phyloP scores from a whole-genome alignment of 2,888 invertebrate genomes.

The Scaptomyza reducta region DNA sequence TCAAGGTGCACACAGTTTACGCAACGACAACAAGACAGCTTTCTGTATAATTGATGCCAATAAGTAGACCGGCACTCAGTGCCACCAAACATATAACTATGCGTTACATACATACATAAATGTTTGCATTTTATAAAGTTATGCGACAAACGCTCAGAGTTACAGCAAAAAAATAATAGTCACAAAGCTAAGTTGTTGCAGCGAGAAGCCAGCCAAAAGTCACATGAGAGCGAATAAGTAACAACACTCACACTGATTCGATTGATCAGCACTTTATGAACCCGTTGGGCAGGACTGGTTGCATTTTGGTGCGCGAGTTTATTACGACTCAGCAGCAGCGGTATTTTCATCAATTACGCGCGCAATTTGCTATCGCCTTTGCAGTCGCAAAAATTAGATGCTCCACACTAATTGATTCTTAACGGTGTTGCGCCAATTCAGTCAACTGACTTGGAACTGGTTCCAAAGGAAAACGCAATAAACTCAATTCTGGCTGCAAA shows the following conservation, averaged over 20 bases:
- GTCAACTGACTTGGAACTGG: slow-evolving; percentile 30
- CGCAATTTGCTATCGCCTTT: slow-evolving; percentile 64
- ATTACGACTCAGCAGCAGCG: slow-evolving; percentile 31
- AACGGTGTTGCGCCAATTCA: slow-evolving; percentile 44
- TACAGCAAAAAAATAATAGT: not conserved
- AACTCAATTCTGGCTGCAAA: not conserved
- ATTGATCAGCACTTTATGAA: slow-evolving; percentile 41
- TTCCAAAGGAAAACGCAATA: slow-evolving; percentile 44
- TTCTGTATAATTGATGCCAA: slow-evolving; percentile 50
- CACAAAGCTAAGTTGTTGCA: slow-evolving; percentile 8
- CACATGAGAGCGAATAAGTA: slow-evolving; percentile 46
- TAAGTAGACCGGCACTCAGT: slow-evolving; percentile 32
- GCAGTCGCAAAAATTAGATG: slow-evolving; percentile 47
- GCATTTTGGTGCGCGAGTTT: slow-evolving; percentile 44
- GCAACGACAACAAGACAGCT: slow-evolving; percentile 55
- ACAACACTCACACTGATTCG: slow-evolving; percentile 18
- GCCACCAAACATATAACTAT: slow-evolving; percentile 6
- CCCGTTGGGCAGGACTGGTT: slow-evolving; percentile 49
- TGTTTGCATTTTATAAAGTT: slow-evolving; percentile 38
- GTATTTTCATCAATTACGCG: slow-evolving; percentile 59
- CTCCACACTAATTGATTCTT: slow-evolving; percentile 72
- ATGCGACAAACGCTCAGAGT: slow-evolving; percentile 20
- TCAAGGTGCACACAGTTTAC: slow-evolving; percentile 41
- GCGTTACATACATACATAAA: not conserved
- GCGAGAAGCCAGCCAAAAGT: slow-evolving; percentile 35